Conservation (phyloP, 1,140 invertebrate genomes). For the Lethrus apterus region DNA sequence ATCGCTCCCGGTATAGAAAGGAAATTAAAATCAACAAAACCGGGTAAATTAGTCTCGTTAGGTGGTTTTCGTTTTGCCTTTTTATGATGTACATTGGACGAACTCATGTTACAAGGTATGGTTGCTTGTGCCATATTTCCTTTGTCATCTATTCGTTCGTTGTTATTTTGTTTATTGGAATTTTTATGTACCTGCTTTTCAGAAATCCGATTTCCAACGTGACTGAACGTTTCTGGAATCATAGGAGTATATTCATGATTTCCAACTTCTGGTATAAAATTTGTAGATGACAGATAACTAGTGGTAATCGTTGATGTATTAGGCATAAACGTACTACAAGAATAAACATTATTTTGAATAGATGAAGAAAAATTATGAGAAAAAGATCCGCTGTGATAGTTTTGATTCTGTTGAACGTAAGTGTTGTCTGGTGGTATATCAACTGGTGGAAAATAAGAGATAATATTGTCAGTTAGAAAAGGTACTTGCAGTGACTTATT, state of each 20-base stretch:
- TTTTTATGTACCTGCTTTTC: background rate
- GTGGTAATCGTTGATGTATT: slow-evolving; percentile 26
- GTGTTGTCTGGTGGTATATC: slow-evolving; percentile 31
- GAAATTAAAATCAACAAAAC: slow-evolving; percentile 38
- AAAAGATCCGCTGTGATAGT: slow-evolving; percentile 26
- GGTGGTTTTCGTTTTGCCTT: slow-evolving; percentile 19
- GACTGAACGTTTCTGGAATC: slow-evolving; percentile 1
- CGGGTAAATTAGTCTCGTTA: slow-evolving; percentile 22
- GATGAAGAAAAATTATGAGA: slow-evolving; percentile 24
- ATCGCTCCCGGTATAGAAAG: slow-evolving; percentile 35
- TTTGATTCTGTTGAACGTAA: slow-evolving; percentile 29
- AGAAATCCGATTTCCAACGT: background rate
- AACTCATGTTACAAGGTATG: slow-evolving; percentile 12
- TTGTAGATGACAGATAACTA: slow-evolving; percentile 27
- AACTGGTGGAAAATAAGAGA: slow-evolving; percentile 32
- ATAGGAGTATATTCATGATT: slow-evolving; percentile 3
- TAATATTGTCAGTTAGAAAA: slow-evolving; percentile 32
- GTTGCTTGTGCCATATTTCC: slow-evolving; percentile 1
- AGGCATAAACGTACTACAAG: slow-evolving; percentile 27
- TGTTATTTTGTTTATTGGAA: background rate
- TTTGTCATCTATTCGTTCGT: slow-evolving; percentile 3
- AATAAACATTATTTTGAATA: slow-evolving; percentile 30
- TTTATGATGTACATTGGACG: slow-evolving; percentile 21
- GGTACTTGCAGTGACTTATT: slow-evolving; percentile 24
- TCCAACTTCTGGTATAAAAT: slow-evolving; percentile 30